Evolutionary conservation across 1,140 invertebrate species (phyloP).

Genomic region (Meteorus sp.): DNA sequence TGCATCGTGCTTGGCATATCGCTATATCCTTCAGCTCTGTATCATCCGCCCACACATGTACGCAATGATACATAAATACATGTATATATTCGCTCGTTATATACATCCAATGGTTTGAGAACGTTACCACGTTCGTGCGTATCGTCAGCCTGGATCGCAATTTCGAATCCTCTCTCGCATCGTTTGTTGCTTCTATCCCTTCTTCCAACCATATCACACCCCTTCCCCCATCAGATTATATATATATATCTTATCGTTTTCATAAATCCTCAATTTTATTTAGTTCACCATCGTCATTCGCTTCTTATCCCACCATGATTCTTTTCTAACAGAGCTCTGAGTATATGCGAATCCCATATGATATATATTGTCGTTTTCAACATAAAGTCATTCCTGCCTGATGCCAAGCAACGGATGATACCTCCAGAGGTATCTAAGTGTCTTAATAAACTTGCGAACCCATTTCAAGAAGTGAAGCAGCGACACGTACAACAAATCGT

Average conservation of each 20-base stretch:
- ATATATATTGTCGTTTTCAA: no score
- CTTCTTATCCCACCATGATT: no score
- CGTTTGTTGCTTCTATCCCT: neutral
- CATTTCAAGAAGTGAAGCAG: no score
- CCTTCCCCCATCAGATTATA: constrained; percentile 22
- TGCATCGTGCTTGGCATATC: neutral
- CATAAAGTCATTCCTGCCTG: no score
- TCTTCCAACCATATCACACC: neutral
- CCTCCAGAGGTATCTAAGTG: no score
- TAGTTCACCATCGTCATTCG: constrained; percentile 32
- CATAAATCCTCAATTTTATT: constrained; percentile 56
- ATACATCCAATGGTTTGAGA: neutral
- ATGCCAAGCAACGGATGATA: no score
- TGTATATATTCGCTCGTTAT: no score
- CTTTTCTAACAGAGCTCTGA: no score
- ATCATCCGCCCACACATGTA: constrained; percentile 6
- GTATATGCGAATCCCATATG: no score
- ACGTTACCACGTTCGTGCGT: neutral
- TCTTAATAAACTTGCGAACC: no score
- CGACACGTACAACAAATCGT: no score
- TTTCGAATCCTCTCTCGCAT: constrained; percentile 12
- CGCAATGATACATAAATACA: neutral
- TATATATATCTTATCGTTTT: constrained; percentile 39
- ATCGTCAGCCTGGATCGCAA: neutral
- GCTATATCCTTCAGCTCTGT: neutral